These are phyloP conservation scores for Latrodectus hesperus DNA, from an alignment of 2,888 invertebrate species.

Conservation along the genomic window DNA sequence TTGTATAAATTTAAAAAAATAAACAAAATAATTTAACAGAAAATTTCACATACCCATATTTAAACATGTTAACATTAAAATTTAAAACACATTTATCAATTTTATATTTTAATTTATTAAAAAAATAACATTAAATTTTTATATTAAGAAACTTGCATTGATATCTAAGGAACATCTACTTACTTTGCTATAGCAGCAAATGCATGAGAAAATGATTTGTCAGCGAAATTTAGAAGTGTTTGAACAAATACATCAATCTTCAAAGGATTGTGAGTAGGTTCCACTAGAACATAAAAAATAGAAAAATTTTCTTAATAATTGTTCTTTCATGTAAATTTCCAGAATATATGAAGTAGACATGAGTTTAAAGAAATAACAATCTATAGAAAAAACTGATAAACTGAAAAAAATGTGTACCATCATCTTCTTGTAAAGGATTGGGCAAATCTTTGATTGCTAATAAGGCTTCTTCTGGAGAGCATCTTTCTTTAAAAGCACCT, in stretches of 20 bases:
- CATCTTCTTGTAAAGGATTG: conserved; percentile 78
- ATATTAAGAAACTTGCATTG: too few species aligned
- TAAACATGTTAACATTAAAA: too few species aligned
- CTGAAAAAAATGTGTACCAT: conserved; percentile 48
- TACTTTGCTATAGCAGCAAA: conserved; percentile 98
- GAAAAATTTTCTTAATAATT: not conserved
- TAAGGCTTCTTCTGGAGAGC: conserved; percentile 91
- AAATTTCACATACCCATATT: too few species aligned
- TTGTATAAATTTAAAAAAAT: too few species aligned
- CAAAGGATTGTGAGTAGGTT: conserved; percentile 81
- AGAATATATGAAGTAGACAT: not conserved
- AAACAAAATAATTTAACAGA: too few species aligned
- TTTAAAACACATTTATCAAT: too few species aligned
- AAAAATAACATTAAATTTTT: too few species aligned
- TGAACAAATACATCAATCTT: conserved; percentile 99
- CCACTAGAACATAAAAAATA: conserved; percentile 46
- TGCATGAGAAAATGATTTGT: conserved; percentile 98
- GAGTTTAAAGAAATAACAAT: too few species aligned
- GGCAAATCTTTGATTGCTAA: conserved; percentile 90
- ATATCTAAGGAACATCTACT: conserved; percentile 68
- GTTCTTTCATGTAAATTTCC: not conserved
- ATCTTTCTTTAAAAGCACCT: conserved; percentile 89
- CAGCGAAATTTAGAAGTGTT: conserved; percentile 92
- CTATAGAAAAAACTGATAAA: too few species aligned
- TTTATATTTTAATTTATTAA: too few species aligned